A percentile compares a stretch with the other conserved stretches of the same genome.
These are phyloP conservation scores for Mesoclemmys tuberculata DNA, from an alignment of 2,113 vertebrate species.

Conservation along the genomic window DNA sequence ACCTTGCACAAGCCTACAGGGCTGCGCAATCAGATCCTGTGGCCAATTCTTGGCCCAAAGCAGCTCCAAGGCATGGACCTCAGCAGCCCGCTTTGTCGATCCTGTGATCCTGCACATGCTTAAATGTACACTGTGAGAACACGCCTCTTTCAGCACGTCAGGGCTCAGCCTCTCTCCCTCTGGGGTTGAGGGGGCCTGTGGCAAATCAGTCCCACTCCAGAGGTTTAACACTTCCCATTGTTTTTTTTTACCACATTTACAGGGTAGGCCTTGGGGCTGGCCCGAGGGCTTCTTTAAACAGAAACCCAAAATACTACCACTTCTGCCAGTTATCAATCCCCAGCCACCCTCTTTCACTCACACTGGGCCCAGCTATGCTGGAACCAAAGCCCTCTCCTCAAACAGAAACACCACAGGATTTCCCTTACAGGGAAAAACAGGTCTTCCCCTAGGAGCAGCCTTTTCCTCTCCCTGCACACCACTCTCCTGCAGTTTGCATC, in stretches of 20 bases:
- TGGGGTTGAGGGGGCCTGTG: conserved; percentile 83
- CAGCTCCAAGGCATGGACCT: rapidly evolving
- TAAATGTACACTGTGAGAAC: background rate
- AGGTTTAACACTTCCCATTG: no score
- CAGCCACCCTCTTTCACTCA: background rate
- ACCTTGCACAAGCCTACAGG: background rate
- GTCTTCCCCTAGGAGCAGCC: background rate
- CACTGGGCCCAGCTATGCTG: background rate
- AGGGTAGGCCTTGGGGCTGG: background rate
- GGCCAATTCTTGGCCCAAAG: background rate
- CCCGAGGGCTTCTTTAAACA: background rate
- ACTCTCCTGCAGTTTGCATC: background rate
- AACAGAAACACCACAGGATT: background rate
- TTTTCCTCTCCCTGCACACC: background rate
- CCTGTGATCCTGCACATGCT: conserved; percentile 68
- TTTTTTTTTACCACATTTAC: background rate
- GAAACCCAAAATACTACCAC: background rate
- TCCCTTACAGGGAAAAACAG: background rate
- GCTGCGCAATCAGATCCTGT: background rate
- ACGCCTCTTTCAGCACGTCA: background rate
- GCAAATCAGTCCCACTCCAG: conserved; percentile 75
- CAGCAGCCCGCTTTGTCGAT: background rate
- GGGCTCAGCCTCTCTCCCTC: conserved; percentile 78
- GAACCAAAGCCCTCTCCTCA: background rate
- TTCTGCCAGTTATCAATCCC: rapidly evolving